These are phyloP conservation scores for Andinoacara biseriatus DNA, from an alignment of 2,113 vertebrate species.

Conservation along the genomic window DNA sequence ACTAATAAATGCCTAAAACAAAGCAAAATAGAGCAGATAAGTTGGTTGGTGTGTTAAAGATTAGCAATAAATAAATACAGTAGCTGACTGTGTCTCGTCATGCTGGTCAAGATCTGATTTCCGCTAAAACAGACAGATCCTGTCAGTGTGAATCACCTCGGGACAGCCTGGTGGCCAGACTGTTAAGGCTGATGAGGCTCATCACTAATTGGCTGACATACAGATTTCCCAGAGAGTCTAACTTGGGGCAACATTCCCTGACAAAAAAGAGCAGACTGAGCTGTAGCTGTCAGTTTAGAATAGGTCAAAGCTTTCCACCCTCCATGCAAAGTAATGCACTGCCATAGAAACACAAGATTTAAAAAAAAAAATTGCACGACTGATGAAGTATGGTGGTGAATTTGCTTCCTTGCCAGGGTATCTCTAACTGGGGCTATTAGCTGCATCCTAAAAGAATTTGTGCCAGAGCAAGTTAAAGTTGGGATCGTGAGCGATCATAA, in stretches of 20 bases:
- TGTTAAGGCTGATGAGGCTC: constrained; percentile 2
- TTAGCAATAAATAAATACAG: background rate
- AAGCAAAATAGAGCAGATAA: background rate
- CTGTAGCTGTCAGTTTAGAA: background rate
- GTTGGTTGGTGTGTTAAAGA: background rate
- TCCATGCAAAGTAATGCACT: background rate
- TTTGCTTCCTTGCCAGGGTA: constrained; percentile 28
- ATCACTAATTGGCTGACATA: constrained; percentile 40
- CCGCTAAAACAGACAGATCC: constrained; percentile 30
- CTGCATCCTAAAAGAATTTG: constrained; percentile 30
- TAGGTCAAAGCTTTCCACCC: constrained; percentile 32
- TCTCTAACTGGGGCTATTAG: constrained; percentile 36
- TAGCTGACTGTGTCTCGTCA: background rate
- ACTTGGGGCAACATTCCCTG: background rate
- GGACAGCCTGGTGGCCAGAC: constrained; percentile 16
- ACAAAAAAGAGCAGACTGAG: constrained; percentile 22
- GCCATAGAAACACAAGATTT: background rate
- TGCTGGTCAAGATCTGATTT: constrained; percentile 15
- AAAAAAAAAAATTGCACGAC: constrained; percentile 9
- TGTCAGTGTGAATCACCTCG: constrained; percentile 28
- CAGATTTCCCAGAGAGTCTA: constrained; percentile 22
- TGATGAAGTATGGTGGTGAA: constrained; percentile 26
- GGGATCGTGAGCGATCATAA: constrained; percentile 15
- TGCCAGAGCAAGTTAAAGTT: constrained; percentile 24
- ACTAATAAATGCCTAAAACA: background rate